These are phyloP conservation scores for Pantala flavescens DNA, from an alignment of 1,140 invertebrate species.

Conservation along the genomic window DNA sequence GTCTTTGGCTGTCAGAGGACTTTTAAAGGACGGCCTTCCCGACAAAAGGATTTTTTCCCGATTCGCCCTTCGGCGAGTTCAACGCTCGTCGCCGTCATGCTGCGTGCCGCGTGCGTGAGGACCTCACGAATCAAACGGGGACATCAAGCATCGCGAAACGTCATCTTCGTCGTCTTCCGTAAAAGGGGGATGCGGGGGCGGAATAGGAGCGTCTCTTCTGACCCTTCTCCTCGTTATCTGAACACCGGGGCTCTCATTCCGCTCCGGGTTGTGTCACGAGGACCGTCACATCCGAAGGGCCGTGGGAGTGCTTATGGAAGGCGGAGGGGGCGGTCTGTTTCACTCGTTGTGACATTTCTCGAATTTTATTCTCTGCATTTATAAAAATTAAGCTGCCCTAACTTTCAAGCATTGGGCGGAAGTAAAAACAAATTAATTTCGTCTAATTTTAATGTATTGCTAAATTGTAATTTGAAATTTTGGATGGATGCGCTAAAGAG, in stretches of 20 bases:
- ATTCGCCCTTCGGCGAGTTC: neutral
- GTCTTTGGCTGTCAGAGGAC: neutral
- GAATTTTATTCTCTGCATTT: too few relatives aligned
- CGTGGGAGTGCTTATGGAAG: neutral
- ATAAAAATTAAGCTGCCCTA: too few relatives aligned
- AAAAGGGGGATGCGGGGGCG: neutral
- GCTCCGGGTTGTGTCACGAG: neutral
- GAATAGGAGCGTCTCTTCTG: neutral
- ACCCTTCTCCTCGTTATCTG: neutral
- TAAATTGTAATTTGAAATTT: too few relatives aligned
- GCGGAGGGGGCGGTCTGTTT: neutral
- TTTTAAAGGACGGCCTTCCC: slow-evolving; percentile 2
- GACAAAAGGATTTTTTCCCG: neutral
- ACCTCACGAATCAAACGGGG: neutral
- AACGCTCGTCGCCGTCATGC: neutral
- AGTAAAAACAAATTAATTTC: too few relatives aligned
- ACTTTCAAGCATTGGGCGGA: too few relatives aligned
- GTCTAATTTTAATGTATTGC: too few relatives aligned
- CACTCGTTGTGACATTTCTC: too few relatives aligned
- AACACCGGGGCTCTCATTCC: neutral
- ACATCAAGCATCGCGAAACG: neutral
- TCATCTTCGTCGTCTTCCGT: neutral
- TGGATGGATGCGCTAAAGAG: too few relatives aligned
- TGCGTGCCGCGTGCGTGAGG: neutral
- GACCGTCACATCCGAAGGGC: neutral